Conservation (phyloP, 1,140 invertebrate genomes). For the Apis florea region DNA sequence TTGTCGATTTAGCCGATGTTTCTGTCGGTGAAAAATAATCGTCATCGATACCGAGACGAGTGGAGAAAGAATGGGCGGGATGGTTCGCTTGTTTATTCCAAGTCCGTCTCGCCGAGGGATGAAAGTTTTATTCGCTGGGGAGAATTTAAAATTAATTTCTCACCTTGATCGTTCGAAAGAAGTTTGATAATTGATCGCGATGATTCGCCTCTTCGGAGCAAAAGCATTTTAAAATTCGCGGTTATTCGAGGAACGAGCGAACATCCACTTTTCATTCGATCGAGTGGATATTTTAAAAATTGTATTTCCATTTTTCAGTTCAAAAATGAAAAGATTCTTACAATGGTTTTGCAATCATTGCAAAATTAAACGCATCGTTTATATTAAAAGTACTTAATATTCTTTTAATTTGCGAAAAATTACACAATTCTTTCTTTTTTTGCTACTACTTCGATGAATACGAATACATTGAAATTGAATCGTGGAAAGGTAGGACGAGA, state of each 20-base stretch:
- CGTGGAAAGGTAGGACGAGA: too few species aligned
- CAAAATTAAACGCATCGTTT: too few species aligned
- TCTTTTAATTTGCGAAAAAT: too few species aligned
- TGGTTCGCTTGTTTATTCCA: background rate
- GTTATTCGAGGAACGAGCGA: background rate
- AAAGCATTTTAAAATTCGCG: background rate
- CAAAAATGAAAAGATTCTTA: too few species aligned
- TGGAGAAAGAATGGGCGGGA: background rate
- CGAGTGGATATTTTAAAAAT: too few species aligned
- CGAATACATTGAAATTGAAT: too few species aligned
- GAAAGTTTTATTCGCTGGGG: background rate
- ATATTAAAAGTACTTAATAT: too few species aligned
- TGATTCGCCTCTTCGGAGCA: background rate
- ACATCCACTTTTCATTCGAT: background rate
- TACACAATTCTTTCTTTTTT: too few species aligned
- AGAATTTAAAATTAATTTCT: conserved; percentile 22
- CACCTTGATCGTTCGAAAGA: background rate
- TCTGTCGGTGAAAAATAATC: background rate
- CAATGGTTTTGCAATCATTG: too few species aligned
- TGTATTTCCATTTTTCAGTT: too few species aligned
- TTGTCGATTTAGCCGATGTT: background rate
- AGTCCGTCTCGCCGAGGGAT: background rate
- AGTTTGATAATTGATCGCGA: background rate
- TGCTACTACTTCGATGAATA: too few species aligned
- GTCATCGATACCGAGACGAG: background rate